A percentile compares a stretch with the other conserved stretches of the same genome.
These are phyloP conservation scores for Vanessa cardui DNA, from an alignment of 2,888 invertebrate genomes.

Conservation along the genomic window DNA sequence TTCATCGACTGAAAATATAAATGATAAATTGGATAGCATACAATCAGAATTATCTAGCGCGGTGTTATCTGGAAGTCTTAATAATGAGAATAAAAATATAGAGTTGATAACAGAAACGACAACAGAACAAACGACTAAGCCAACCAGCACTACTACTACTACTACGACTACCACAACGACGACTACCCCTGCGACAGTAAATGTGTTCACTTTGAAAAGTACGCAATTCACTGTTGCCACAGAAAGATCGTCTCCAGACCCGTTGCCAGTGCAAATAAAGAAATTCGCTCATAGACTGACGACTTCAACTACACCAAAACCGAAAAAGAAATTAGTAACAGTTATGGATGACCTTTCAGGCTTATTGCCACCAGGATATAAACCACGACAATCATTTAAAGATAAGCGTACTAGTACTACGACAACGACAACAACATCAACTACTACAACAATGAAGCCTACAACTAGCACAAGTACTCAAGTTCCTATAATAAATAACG, in stretches of 20 bases:
- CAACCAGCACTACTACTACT: conserved; percentile 57
- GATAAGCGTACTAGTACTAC: conserved; percentile 81
- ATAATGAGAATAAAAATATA: conserved; percentile 87
- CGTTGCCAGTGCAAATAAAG: conserved; percentile 84
- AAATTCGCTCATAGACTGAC: conserved; percentile 84
- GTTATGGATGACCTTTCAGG: conserved; percentile 84
- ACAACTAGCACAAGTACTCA: conserved; percentile 43
- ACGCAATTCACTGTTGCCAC: conserved; percentile 74
- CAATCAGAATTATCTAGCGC: conserved; percentile 92
- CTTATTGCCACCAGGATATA: conserved; percentile 85
- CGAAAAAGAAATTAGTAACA: conserved; percentile 73
- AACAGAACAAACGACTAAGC: conserved; percentile 59
- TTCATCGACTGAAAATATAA: conserved; percentile 91
- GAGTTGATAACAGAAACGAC: conserved; percentile 84
- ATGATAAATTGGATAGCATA: conserved; percentile 92
- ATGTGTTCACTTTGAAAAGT: conserved; percentile 79
- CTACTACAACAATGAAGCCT: conserved; percentile 52
- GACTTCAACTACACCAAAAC: conserved; percentile 72
- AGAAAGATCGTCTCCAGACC: conserved; percentile 81
- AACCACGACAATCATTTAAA: conserved; percentile 77
- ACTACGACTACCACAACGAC: conserved; percentile 61
- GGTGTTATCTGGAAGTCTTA: conserved; percentile 87
- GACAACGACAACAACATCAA: conserved; percentile 55
- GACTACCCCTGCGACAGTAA: conserved; percentile 61
- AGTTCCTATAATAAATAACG: conserved; percentile 45